A percentile compares a stretch with the other conserved stretches of the same genome.
phyloP scores from a whole-genome alignment of 2,797 vertebrate genomes.

The Rhinophrynus dorsalis region DNA sequence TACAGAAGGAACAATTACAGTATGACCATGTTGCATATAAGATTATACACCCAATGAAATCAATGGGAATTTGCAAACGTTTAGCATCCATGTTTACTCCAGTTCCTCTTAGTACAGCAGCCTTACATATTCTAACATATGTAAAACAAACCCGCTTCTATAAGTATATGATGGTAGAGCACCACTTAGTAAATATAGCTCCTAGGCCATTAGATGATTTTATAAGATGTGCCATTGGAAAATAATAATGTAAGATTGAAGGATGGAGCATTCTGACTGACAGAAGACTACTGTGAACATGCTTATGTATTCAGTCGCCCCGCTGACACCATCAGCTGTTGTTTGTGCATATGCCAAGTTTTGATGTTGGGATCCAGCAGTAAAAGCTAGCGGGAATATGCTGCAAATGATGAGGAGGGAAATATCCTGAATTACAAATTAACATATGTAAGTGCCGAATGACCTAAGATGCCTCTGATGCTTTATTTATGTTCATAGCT shows the following conservation, averaged over 20 bases:
- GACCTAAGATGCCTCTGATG: slow-evolving; percentile 14
- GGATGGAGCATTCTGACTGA: slow-evolving; percentile 53
- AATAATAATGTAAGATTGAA: slow-evolving; percentile 50
- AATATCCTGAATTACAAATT: slow-evolving; percentile 30
- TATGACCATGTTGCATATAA: no score
- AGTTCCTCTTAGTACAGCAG: no score
- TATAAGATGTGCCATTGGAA: not conserved
- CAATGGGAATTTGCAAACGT: no score
- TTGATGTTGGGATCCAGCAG: slow-evolving; percentile 55
- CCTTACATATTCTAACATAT: no score
- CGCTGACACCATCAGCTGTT: slow-evolving; percentile 63
- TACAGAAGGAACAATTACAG: no score
- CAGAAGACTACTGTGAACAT: slow-evolving; percentile 48
- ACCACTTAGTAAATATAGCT: not conserved
- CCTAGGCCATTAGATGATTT: not conserved
- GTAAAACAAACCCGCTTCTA: no score
- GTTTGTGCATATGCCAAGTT: slow-evolving; percentile 48
- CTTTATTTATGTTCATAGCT: slow-evolving; percentile 24
- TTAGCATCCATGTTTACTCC: no score
- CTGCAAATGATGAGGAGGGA: not conserved
- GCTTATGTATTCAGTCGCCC: slow-evolving; percentile 49
- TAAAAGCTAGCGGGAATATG: slow-evolving; percentile 57
- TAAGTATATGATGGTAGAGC: not conserved
- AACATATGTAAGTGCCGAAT: slow-evolving; percentile 29
- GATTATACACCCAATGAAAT: no score